Percentiles rank a stretch among this genome's conserved stretches.
Evolutionary conservation across 2,888 invertebrate species (phyloP).

Genomic region (Cremastinae sp.): DNA sequence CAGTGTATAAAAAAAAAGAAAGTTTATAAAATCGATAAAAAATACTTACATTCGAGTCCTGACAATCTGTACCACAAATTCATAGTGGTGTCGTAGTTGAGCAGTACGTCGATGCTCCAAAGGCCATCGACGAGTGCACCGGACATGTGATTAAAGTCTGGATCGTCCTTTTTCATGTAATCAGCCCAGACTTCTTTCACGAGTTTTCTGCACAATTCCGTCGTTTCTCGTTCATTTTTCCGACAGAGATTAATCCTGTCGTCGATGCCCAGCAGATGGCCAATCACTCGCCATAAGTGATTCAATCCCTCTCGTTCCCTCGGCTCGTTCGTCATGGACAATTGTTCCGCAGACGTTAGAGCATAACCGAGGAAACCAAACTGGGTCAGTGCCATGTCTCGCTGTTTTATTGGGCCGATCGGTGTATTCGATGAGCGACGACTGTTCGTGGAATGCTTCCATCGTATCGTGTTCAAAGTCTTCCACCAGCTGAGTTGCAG

Average conservation of each 20-base stretch:
- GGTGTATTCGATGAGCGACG: constrained; percentile 78
- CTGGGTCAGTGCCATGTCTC: constrained; percentile 91
- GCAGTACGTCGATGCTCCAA: constrained; percentile 84
- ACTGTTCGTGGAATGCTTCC: constrained; percentile 84
- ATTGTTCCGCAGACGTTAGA: constrained; percentile 83
- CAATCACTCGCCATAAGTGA: constrained; percentile 92
- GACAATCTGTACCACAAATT: constrained; percentile 82
- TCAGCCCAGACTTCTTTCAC: constrained; percentile 83
- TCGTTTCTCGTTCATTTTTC: constrained; percentile 84
- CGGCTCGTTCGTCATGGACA: constrained; percentile 84
- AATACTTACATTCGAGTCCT: constrained; percentile 63
- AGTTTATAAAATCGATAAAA: not conserved
- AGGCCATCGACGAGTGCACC: constrained; percentile 84
- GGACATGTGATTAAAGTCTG: constrained; percentile 84
- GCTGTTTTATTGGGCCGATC: constrained; percentile 85
- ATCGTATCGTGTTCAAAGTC: constrained; percentile 85
- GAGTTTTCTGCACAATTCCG: constrained; percentile 81
- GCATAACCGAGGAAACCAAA: constrained; percentile 91
- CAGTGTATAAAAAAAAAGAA: not conserved
- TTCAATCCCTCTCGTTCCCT: constrained; percentile 86
- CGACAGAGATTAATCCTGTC: constrained; percentile 89
- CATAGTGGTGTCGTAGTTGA: constrained; percentile 83
- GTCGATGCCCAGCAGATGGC: constrained; percentile 89
- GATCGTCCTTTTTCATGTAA: constrained; percentile 82
- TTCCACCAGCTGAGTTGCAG: constrained; percentile 84